Base-by-base conservation (phyloP, 92 coral and sea anemone genomes). In the Plumapathes pennacea region DNA sequence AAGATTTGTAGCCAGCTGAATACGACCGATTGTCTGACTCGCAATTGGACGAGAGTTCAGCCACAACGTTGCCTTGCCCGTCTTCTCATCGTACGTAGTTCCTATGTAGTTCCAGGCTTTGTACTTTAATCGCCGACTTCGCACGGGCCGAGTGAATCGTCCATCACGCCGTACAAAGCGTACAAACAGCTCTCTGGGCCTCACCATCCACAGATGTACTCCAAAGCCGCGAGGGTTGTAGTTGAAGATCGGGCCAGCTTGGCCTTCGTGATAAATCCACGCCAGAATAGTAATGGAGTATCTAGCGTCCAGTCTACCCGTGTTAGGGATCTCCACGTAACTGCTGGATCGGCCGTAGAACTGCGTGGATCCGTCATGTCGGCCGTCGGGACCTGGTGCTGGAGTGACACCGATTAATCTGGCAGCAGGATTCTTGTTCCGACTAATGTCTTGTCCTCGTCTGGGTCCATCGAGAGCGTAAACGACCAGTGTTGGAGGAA, bases 361-460 rank as follows among this genome's bases (percentile, higher is more conserved):
- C 29, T 31, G 69, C 17, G 78, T 59, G 4, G 91, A 73, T 32
- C 91, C 91, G 45, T 69, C 82, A 17, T 59, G 57, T 14, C 81
- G 60, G 12, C 91, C 86, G 46, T 74, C 78, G 29, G 91, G 91
- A 25, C 91, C 91, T 38, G 48, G 70, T 6, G 67, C 78, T 33
- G 65, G 30, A 6, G 70, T 31, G 1, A 73, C 83, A 28, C 82
- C 82, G 14, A 52, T 46, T 21, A 76, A 53, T 30, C 42, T 38
- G 14, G 88, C 88, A 11, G 50, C 52, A 18, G 83, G 78, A 33
- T 68, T 75, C 32, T 57, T 54, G 10, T 64, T 74, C 26, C 58
- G 40, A 67, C 88, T 82, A 42, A 82, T 74, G 54, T 82, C 88
- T 26, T 61, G 73, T 47, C 83, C 65, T 1, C 60, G 67, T 30